phyloP scores from a whole-genome alignment of 2,113 vertebrate species.

The Dipodomys spectabilis region DNA sequence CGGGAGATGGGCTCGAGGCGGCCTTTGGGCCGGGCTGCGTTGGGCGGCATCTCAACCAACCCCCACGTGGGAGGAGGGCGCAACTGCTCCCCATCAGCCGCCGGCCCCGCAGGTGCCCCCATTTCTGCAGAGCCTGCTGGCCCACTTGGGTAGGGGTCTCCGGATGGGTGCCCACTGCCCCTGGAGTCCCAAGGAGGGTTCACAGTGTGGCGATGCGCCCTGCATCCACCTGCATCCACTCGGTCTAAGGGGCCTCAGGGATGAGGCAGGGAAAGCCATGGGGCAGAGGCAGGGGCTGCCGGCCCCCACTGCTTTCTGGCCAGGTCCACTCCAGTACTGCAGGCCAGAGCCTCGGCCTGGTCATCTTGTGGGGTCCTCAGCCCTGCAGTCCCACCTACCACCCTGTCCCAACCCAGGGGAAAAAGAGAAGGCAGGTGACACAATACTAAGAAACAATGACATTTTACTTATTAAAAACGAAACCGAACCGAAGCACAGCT shows the following conservation, averaged over 20 bases:
- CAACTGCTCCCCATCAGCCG: no score
- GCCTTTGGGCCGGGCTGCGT: fast-evolving
- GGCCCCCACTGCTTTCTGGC: no score
- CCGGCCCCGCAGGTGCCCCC: no score
- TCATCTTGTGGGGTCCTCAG: no score
- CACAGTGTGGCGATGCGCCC: no score
- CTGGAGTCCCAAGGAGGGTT: no score
- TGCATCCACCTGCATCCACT: no score
- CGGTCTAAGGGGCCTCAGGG: background rate
- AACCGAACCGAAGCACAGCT: background rate
- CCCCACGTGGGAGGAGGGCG: no score
- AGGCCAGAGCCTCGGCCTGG: no score
- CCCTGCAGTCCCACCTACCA: background rate
- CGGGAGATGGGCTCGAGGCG: background rate
- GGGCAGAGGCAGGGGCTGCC: background rate
- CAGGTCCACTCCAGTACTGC: no score
- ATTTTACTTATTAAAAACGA: slow-evolving; percentile 70
- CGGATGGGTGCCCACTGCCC: background rate
- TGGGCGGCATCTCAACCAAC: no score
- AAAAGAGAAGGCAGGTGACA: background rate
- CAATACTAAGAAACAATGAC: slow-evolving; percentile 49
- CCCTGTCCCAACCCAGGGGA: background rate
- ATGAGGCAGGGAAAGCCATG: fast-evolving
- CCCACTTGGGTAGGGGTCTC: background rate
- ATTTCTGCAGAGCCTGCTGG: background rate